These are phyloP conservation scores for Harpagifer antarcticus DNA, from an alignment of 2,797 vertebrate species.

Conservation along the genomic window DNA sequence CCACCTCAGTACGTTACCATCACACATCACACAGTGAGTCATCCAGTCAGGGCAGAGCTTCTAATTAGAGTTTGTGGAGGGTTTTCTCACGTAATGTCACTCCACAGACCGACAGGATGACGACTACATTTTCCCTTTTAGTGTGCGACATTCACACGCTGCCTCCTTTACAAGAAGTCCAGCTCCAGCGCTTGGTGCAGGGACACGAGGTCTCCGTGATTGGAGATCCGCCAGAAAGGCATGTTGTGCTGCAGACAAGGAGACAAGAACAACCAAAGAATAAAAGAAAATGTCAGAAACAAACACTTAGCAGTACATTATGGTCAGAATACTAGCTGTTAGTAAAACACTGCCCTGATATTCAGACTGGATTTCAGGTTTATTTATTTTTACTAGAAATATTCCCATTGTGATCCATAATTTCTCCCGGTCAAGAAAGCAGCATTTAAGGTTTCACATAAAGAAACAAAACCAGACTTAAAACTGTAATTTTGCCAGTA, in stretches of 20 bases:
- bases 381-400: no score
- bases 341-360: no score
- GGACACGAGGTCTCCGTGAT: constrained; percentile 95
- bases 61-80: constrained; percentile 25
- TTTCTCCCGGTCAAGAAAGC: no score
- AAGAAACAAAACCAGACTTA: no score
- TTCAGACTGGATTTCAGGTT: no score
- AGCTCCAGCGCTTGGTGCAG: constrained; percentile 97
- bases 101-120: constrained; percentile 31
- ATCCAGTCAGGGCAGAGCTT: constrained; percentile 19
- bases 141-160: constrained; percentile 6
- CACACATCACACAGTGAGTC: constrained; percentile 41
- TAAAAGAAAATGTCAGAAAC: background rate
- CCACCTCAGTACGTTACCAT: constrained; percentile 48
- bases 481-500: no score
- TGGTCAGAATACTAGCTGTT: no score
- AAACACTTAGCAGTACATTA: background rate
- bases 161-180: constrained; percentile 93
- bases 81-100: constrained; percentile 27
- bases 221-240: constrained; percentile 98
- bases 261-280: background rate
- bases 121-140: constrained; percentile 28
- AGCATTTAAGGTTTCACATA: no score
- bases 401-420: no score
- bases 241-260: constrained; percentile 92